Evolutionary conservation across 2,797 vertebrate species (phyloP), one percentile per base, ranked within the genome.

Genomic region (Pangasius sanitwongsei): DNA sequence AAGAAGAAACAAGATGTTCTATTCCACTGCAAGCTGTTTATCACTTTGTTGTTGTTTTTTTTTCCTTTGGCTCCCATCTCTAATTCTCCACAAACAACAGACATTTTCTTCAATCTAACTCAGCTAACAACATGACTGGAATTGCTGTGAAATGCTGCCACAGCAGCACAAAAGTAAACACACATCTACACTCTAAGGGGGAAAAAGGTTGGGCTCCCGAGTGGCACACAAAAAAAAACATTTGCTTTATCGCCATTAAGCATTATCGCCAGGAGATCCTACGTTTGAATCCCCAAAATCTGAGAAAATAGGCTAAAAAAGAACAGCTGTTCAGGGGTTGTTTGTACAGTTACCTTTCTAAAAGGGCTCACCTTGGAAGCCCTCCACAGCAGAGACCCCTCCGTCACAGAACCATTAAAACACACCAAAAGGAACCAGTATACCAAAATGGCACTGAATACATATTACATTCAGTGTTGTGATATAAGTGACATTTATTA

Each of bases 121-220:
- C 31, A 55, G 31, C 11, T 63, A 70, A 84, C 88, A 88, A 53
- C 25, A 41, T 55, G 72, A 70, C 77, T 88, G 8, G 20, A 89
- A 83, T 69, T 63, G 31, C 59, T 89, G 57, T 86, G 55, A 89
- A 86, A 87, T 59, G 82, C 25, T 65, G 55, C 75, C 78, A 34
- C 53, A 67, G 57, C n/a, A 84, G 87, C 67, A 83, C 87, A 63
- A 90, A 87, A 87, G 20, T 63, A 83, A 86, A 31, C 55, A 80
- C 44, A 83, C 37, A 55, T 31, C 44, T 87, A 74, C 50, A 34
- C 7, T 31, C 57, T 63, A n/a, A 72, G 59, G 23, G 23, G 37
- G 25, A 37, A 78, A 78, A 37, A 44, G 2, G 57, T 4, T 31
- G 37, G 1, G 37, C 41, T 84, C 82, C 61, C 0, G 28, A 50